Base-by-base conservation (phyloP, 2,888 invertebrate species). In the Tiliacea citrago region DNA sequence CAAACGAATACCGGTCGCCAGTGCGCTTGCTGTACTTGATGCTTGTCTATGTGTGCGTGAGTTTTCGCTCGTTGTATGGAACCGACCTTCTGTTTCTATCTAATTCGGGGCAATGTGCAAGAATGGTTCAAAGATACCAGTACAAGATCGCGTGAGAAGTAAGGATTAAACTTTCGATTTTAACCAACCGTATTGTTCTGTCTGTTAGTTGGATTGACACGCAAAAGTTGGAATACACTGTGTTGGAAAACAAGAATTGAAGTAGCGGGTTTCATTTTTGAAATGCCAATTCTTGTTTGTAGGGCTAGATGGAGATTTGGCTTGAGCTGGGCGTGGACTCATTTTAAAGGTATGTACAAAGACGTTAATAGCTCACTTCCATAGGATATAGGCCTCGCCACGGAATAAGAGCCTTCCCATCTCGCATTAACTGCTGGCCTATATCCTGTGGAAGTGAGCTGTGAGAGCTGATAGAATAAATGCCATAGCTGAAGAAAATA, bases 131-230 rank as follows among this genome's bases (percentile, higher is more conserved):
- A 42, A 73, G 45, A 70, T 83, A 73, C 71, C 55, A 67, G 82
- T 57, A 51, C 57, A 79, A 53, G 49, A 72, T 86, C 74, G 85
- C 86, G 81, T 85, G 85, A 74, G 74, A 79, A 73, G 42, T 51
- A 55, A 68, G 74, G 68, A 77, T 86, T 49, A 69, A 73, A 84
- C 86, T 85, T 85, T 83, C 83, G 81, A 76, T 86, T 83, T 83
- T 86, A 72, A 42, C 63, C 39, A 58, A 63, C 39, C 60, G 53
- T 67, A 73, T 77, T 79, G 67, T 70, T 73, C 73, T 75, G 73
- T 81, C 68, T 24, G 57, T 63, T 60, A n/a, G 18, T 35, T 61
- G n/a, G 68, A 24, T 42, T 61, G 39, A 58, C 79, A 78, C 62
- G 82, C 76, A 79, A 60, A 68, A 82, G 67, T 74, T 57, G 79